Percentiles rank a stretch among this genome's conserved stretches.
Conservation (phyloP, 2,797 vertebrate species). For the Spheniscus humboldti region DNA sequence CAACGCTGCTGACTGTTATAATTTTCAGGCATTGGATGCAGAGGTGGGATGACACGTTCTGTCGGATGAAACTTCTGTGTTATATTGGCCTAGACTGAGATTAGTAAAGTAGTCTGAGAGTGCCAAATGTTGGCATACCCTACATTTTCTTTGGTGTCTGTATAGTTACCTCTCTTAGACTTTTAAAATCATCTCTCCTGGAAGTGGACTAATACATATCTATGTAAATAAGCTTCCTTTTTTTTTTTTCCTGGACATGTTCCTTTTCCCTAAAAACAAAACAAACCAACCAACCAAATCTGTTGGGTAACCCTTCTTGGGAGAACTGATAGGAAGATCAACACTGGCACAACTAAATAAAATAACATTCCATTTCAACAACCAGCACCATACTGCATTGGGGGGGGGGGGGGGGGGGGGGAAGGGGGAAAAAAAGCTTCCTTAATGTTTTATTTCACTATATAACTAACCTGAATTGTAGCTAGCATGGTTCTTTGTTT, state of each 20-base stretch:
- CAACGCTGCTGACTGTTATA: background rate
- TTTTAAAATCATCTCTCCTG: background rate
- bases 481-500: background rate
- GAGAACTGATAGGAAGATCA: background rate
- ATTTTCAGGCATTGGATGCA: background rate
- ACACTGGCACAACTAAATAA: background rate
- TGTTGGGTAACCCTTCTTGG: background rate
- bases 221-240: background rate
- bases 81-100: background rate
- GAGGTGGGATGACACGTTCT: fast-evolving
- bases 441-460: background rate
- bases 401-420: too few relatives aligned
- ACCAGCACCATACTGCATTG: fast-evolving
- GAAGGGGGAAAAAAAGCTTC: too few relatives aligned
- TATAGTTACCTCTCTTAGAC: background rate
- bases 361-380: background rate
- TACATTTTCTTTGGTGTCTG: background rate
- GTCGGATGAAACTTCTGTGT: background rate
- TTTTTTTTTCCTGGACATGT: background rate
- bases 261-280: background rate
- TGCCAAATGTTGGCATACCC: fast-evolving
- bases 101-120: background rate
- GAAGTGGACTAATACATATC: background rate
- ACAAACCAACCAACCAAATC: too few relatives aligned
- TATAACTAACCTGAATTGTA: background rate